Percentiles rank a stretch among this genome's conserved stretches.
Evolutionary conservation across 2,888 invertebrate genomes (phyloP).

Genomic region (Plemyria rubiginata): DNA sequence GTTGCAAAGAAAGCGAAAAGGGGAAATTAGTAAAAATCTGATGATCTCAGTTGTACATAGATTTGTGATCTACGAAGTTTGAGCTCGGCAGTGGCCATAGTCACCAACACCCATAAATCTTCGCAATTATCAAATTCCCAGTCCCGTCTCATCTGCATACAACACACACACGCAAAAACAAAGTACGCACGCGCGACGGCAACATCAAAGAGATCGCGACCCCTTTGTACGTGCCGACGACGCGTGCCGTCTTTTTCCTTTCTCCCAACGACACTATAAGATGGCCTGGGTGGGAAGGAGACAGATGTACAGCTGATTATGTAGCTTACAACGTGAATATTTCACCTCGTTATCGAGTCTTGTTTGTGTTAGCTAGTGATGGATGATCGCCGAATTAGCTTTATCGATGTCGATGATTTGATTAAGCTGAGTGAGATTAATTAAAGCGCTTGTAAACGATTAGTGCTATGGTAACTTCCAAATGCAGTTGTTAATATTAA

Average conservation of each 20-base stretch:
- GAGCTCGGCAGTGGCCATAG: slow-evolving; percentile 31
- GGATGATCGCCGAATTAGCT: slow-evolving; percentile 59
- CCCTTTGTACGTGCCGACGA: slow-evolving; percentile 81
- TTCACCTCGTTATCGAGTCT: slow-evolving; percentile 85
- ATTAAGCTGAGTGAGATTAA: slow-evolving; percentile 19
- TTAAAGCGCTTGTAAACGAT: background rate
- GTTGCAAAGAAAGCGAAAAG: no score
- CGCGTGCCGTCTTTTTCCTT: slow-evolving; percentile 80
- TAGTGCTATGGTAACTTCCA: no score
- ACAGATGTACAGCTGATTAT: slow-evolving; percentile 71
- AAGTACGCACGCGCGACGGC: slow-evolving; percentile 79
- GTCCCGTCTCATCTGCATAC: slow-evolving; percentile 79
- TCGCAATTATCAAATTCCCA: slow-evolving; percentile 84
- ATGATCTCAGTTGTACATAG: slow-evolving; percentile 43
- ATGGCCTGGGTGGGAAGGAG: slow-evolving; percentile 64
- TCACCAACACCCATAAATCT: slow-evolving; percentile 72
- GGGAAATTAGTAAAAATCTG: slow-evolving; percentile 23
- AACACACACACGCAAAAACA: slow-evolving; percentile 65
- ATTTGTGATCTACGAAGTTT: no score
- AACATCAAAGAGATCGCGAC: slow-evolving; percentile 81
- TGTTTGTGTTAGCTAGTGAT: slow-evolving; percentile 83
- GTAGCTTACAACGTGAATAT: slow-evolving; percentile 83
- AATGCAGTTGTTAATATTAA: no score
- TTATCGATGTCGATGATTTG: slow-evolving; percentile 62
- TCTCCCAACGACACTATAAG: slow-evolving; percentile 61